These are phyloP conservation scores for Dolichallabes microphthalmus DNA, from an alignment of 2,113 vertebrate genomes.

Conservation along the genomic window DNA sequence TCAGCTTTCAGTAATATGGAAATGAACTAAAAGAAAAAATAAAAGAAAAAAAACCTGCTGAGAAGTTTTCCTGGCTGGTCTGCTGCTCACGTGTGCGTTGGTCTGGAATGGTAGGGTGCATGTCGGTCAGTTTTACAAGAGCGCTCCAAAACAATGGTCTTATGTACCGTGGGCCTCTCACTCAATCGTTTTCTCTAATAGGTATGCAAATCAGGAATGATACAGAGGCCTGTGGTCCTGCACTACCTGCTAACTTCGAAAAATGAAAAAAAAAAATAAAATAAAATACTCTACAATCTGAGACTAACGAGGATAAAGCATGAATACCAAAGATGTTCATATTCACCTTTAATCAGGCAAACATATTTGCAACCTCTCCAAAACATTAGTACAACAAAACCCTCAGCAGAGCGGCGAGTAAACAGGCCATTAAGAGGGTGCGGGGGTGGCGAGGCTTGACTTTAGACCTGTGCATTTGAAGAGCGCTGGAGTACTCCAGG, in stretches of 20 bases:
- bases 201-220: slow-evolving; percentile 61
- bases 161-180: slow-evolving; percentile 55
- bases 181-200: slow-evolving; percentile 52
- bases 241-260: slow-evolving; percentile 11
- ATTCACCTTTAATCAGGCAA: slow-evolving; percentile 36
- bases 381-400: slow-evolving; percentile 52
- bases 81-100: not conserved
- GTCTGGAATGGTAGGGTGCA: slow-evolving; percentile 19
- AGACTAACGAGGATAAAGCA: slow-evolving; percentile 15
- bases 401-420: slow-evolving; percentile 23
- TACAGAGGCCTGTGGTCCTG: slow-evolving; percentile 38
- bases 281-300: slow-evolving; percentile 13
- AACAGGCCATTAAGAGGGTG: slow-evolving; percentile 42
- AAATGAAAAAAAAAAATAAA: not conserved
- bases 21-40: slow-evolving; percentile 46
- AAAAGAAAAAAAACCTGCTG: slow-evolving; percentile 36
- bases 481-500: slow-evolving; percentile 42
- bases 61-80: slow-evolving; percentile 11
- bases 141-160: slow-evolving; percentile 55
- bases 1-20: slow-evolving; percentile 52
- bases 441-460: slow-evolving; percentile 45
- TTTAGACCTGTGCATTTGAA: slow-evolving; percentile 38
- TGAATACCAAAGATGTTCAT: slow-evolving; percentile 30
- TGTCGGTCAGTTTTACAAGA: slow-evolving; percentile 41
- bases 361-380: slow-evolving; percentile 32